Conservation (phyloP, 2,113 vertebrate genomes). For the Odontesthes bonariensis region DNA sequence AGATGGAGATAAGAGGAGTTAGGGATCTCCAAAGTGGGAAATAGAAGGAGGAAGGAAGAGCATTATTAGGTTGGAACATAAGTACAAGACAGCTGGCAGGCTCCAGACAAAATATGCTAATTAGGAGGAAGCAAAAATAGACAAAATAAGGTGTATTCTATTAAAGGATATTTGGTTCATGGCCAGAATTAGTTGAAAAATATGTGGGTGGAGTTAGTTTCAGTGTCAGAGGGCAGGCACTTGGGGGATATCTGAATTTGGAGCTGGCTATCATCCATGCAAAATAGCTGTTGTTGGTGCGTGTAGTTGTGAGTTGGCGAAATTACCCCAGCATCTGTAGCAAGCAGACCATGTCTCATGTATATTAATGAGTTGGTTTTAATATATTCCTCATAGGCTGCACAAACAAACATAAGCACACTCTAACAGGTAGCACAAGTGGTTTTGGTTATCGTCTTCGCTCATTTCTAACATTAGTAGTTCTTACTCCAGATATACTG, state of each 20-base stretch:
- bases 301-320: slow-evolving; percentile 74
- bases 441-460: slow-evolving; percentile 32
- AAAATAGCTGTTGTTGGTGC: slow-evolving; percentile 75
- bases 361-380: slow-evolving; percentile 77
- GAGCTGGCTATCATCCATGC: slow-evolving; percentile 69
- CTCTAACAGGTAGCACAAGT: slow-evolving; percentile 72
- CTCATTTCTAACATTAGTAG: slow-evolving; percentile 50
- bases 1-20: slow-evolving; percentile 59
- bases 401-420: slow-evolving; percentile 63
- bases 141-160: slow-evolving; percentile 25
- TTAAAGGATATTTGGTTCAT: slow-evolving; percentile 38
- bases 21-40: slow-evolving; percentile 9
- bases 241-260: slow-evolving; percentile 66
- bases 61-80: slow-evolving; percentile 11
- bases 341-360: slow-evolving; percentile 78
- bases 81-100: slow-evolving; percentile 13
- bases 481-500: slow-evolving; percentile 19
- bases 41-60: slow-evolving; percentile 12
- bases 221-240: slow-evolving; percentile 59
- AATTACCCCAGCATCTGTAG: slow-evolving; percentile 79
- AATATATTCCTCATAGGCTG: slow-evolving; percentile 76
- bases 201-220: slow-evolving; percentile 58
- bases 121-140: slow-evolving; percentile 23
- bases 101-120: slow-evolving; percentile 29
- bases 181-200: slow-evolving; percentile 42